Evolutionary conservation across 1,140 invertebrate genomes (phyloP), one percentile per base, ranked within the genome.

Genomic region (Onthophagus taurus): DNA sequence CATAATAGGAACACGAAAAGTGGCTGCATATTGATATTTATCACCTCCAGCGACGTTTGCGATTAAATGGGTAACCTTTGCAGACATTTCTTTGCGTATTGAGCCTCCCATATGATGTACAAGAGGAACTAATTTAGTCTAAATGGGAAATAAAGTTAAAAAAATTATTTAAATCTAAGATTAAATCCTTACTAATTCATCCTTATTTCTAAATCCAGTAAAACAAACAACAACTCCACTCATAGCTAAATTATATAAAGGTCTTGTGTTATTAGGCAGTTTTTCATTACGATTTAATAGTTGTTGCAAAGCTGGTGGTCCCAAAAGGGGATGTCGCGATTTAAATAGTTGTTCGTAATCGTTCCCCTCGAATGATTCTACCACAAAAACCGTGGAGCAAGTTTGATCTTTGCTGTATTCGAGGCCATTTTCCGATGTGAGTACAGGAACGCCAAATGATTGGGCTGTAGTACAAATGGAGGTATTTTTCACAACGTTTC

Each of bases 41-140:
- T 89, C 82, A 46, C 92, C 90, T 30, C 80, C 79, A 55, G 82
- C 83, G 58, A 77, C 75, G 56, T 85, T 85, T 36, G 91, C 88
- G 51, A 97, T 87, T 29, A 98, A 72, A 73, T 97, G 92, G 34
- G 92, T 97, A 44, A 91, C 82, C 61, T 85, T 89, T 13, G 75
- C 72, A 43, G 78, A 80, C 72, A 91, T 82, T 53, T 94, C 89
- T 67, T 85, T 89, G 35, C 89, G 75, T 52, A 96, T 85, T 56
- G 86, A 92, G 12, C 91, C 92, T 49, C 89, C 90, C 91, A 97
- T 95, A 61, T 84, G 80, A 70, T 95, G 91, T 49, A 95, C 84
- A 59, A 89, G 72, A 54, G 81, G 81, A 49, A 90, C 82, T 55
- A 94, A 71, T 59, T 79, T 78, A 47, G 78, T 81, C 89, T 92